These are phyloP conservation scores for Acanthurus tractus DNA, from an alignment of 2,797 vertebrate genomes.

Conservation along the genomic window DNA sequence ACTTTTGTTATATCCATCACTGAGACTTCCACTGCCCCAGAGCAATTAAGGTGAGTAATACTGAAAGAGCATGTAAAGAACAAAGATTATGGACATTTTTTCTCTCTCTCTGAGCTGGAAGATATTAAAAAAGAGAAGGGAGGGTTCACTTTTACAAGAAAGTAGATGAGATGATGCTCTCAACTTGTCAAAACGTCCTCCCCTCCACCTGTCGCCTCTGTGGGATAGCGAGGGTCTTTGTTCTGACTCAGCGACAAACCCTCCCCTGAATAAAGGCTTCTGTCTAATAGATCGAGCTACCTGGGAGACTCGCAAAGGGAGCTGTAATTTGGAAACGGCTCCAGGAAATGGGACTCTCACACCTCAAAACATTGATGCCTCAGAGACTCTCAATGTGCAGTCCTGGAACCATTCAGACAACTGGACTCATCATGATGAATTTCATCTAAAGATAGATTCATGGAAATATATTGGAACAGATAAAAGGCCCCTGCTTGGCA, in stretches of 20 bases:
- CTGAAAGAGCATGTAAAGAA: not conserved
- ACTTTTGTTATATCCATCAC: conserved; percentile 12
- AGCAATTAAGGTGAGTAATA: conserved; percentile 7
- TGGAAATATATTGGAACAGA: conserved; percentile 70
- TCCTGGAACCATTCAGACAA: conserved; percentile 73
- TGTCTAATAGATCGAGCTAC: conserved; percentile 42
- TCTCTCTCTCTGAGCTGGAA: conserved; percentile 9
- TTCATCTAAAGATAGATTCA: conserved; percentile 72
- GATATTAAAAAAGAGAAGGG: conserved; percentile 11
- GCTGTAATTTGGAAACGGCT: conserved; percentile 58
- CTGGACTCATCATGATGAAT: conserved; percentile 49
- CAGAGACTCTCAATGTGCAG: conserved; percentile 60
- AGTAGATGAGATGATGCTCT: conserved; percentile 50
- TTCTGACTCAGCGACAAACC: conserved; percentile 53
- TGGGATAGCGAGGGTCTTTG: conserved; percentile 59
- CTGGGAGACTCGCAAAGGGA: conserved; percentile 50
- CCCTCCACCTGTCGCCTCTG: conserved; percentile 58
- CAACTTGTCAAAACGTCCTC: conserved; percentile 47
- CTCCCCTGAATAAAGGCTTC: conserved; percentile 55
- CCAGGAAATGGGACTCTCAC: conserved; percentile 51
- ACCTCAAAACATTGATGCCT: conserved; percentile 62
- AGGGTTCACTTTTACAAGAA: conserved; percentile 39
- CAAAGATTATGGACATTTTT: not conserved
- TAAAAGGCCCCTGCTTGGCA: conserved; percentile 75
- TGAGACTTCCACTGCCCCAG: not conserved